Evolutionary conservation across 2,888 invertebrate genomes (phyloP).

Genomic region (Melieria omissa): DNA sequence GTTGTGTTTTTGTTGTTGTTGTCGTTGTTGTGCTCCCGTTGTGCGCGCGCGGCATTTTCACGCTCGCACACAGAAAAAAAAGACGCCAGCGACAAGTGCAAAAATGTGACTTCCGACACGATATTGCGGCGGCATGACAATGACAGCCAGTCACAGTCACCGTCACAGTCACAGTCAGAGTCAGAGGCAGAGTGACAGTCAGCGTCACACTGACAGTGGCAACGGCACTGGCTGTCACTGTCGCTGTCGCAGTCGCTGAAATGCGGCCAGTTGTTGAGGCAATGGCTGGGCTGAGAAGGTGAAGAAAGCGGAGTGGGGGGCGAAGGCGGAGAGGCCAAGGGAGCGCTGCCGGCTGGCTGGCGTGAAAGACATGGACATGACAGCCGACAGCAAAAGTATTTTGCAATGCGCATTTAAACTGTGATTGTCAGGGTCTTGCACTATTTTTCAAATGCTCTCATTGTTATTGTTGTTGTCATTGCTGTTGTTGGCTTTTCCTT

Average conservation of each 20-base stretch:
- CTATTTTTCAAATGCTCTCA: slow-evolving; percentile 31
- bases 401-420: slow-evolving; percentile 39
- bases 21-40: not conserved
- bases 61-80: slow-evolving; percentile 17
- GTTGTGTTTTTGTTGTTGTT: no score
- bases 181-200: slow-evolving; percentile 24
- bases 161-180: slow-evolving; percentile 16
- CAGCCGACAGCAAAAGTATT: slow-evolving; percentile 38
- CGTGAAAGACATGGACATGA: slow-evolving; percentile 37
- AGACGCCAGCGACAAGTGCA: slow-evolving; percentile 34
- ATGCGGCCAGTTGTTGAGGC: no score
- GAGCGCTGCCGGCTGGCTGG: slow-evolving; percentile 27
- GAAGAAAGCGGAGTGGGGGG: no score
- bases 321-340: not conserved
- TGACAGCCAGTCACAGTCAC: slow-evolving; percentile 29
- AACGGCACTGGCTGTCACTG: not conserved
- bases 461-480: slow-evolving; percentile 14
- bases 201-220: slow-evolving; percentile 21
- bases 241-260: no score
- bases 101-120: slow-evolving; percentile 42
- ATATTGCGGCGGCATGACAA: slow-evolving; percentile 39
- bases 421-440: slow-evolving; percentile 42
- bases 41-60: slow-evolving; percentile 22
- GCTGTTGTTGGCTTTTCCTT: not conserved
- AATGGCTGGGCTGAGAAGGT: no score